phyloP scores from a whole-genome alignment of 2,888 invertebrate species.

The Celastrina argiolus region DNA sequence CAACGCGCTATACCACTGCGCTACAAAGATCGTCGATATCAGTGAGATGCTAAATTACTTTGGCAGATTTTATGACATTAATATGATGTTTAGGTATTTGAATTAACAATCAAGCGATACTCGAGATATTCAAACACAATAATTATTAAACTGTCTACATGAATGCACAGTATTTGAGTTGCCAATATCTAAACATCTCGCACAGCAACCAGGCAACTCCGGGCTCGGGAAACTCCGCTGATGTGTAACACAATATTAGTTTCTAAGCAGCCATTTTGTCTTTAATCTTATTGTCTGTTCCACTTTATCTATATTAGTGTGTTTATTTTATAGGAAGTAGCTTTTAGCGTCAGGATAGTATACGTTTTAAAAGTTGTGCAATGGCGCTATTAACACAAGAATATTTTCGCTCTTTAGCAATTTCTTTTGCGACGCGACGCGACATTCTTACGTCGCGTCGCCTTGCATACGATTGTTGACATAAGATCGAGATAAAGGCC shows the following conservation, averaged over 20 bases:
- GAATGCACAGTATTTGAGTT: neutral
- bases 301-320: slow-evolving; percentile 4
- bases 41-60: too few relatives aligned
- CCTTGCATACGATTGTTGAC: too few relatives aligned
- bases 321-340: neutral
- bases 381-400: neutral
- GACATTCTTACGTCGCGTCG: too few relatives aligned
- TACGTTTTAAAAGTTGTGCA: neutral
- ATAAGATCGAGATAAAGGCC: neutral
- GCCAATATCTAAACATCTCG: neutral
- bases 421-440: neutral
- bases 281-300: slow-evolving; percentile 10
- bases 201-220: neutral
- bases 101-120: neutral
- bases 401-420: neutral
- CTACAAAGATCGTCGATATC: too few relatives aligned
- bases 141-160: too few relatives aligned
- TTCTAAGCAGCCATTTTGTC: slow-evolving; percentile 11
- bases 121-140: too few relatives aligned
- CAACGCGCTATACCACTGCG: too few relatives aligned
- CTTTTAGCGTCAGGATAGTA: neutral
- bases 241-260: slow-evolving; percentile 18
- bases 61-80: too few relatives aligned
- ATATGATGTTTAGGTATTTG: too few relatives aligned
- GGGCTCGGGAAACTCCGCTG: slow-evolving; percentile 1